Conservation (phyloP, 2,113 vertebrate species). For the Callipepla squamata region DNA sequence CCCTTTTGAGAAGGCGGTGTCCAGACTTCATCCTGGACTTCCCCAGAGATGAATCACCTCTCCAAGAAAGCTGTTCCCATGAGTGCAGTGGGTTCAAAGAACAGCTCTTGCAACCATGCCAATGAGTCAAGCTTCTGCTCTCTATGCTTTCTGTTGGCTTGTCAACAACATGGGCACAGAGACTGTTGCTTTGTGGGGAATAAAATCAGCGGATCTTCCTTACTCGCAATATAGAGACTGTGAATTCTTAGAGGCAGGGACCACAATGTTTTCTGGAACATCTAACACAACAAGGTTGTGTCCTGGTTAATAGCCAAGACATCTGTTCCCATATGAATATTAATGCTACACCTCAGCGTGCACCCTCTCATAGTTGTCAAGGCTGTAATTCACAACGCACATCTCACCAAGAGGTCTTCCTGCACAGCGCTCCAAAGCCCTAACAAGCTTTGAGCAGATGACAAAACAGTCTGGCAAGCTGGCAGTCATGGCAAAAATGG, state of each 20-base stretch:
- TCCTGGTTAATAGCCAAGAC: not conserved
- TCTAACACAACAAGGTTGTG: not conserved
- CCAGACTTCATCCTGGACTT: not conserved
- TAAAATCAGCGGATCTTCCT: not conserved
- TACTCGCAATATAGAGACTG: not conserved
- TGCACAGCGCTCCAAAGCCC: not conserved
- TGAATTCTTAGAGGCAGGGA: not conserved
- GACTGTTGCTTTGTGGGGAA: not conserved
- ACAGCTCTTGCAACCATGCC: not conserved
- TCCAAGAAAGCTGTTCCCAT: constrained; percentile 9
- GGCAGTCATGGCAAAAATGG: constrained; percentile 1
- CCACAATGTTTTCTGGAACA: not conserved
- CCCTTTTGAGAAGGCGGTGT: not conserved
- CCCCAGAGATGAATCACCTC: constrained; percentile 6
- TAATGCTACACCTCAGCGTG: constrained; percentile 24
- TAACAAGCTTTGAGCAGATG: constrained; percentile 38
- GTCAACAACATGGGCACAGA: not conserved
- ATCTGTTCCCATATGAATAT: constrained; percentile 23
- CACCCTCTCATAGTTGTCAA: not conserved
- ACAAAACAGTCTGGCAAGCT: constrained; percentile 18
- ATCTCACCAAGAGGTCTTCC: not conserved
- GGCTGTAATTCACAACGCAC: not conserved
- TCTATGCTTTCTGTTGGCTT: not conserved
- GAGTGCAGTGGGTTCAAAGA: constrained; percentile 8
- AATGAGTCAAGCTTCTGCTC: constrained; percentile 5